Base-by-base conservation (phyloP, 53 echinoderm and acorn worm genomes). In the Pentamera pediparva region DNA sequence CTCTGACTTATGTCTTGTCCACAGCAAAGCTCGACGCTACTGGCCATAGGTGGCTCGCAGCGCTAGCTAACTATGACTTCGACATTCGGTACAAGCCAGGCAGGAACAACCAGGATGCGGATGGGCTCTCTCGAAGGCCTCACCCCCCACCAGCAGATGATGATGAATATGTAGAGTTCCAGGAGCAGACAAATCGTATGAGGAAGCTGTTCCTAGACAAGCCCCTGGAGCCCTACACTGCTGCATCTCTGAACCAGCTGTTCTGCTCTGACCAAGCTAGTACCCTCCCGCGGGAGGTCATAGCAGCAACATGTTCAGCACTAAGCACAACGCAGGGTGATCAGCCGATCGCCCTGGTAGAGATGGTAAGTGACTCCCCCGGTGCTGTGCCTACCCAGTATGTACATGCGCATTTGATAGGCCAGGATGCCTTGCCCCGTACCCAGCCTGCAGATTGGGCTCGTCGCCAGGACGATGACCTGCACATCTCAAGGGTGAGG, bases 21-120 rank as follows among this genome's bases (percentile, higher is more conserved):
- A 77, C 87, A 4, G 87, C 87, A 0, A 86, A 86, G 43, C 45
- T 86, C 6, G 81, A 86, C 50, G 81, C 81, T 5, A 86, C 81
- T 5, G 62, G 81, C 6, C 81, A 86, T 35, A 19, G 86, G n/a
- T 86, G 87, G 82, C 27, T 82, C 19, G 87, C 87, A 32, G 72
- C 82, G 1, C 56, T 86, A 22, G 77, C 82, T 0, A 77, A 70
- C 29, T 86, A 32, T 34, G 37, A 75, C 58, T 85, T 85, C 31
- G 38, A 19, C 35, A 65, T 85, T 19, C 71, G 75, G 51, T 86
- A 86, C 36, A 70, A 70, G 21, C 81, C 87, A 28, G 87, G 82
- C 0, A 62, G 24, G 33, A 51, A 76, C 26, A 86, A 82, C 33
- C 76, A 69, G 19, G 87, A 86, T 62, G 79, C 79, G n/a, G 79